Evolutionary conservation across 2,888 invertebrate species (phyloP), one percentile per base, ranked within the genome.

Genomic region (Thera britannica): DNA sequence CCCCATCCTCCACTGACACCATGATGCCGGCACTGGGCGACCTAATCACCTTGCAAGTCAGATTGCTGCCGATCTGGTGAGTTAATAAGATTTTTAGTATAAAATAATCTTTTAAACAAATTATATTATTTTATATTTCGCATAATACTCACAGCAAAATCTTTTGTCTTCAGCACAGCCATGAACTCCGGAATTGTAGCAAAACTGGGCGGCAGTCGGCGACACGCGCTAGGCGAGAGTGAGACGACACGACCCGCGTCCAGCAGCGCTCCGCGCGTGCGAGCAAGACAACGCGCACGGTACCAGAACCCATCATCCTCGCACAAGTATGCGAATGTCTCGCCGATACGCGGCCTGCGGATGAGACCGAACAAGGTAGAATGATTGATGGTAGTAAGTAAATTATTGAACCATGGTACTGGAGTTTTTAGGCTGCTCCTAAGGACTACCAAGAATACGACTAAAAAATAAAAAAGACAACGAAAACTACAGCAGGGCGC

Each of bases 301-400:
- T 91, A 93, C 90, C 91, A 93, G 0, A 80, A 86, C 4, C 76
- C 79, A 66, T 92, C 92, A 0, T 76, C 77, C 0, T 79, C 72
- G 72, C 86, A 81, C 44, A 80, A 75, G 75, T 84, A 86, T 0
- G 90, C 85, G 72, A 90, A 87, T 0, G 79, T 41, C 0, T 86
- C 85, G 11, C 92, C 92, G 0, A 86, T 83, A 0, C 52, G 49
- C 0, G 83, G 81, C 0, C 92, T 93, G 81, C 0, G 23, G 35
- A 56, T 6, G 61, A 8, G 2, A 8, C 0, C 6, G 7, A 56
- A 8, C 6, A 49, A 49, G 49, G 3, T n/a, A n/a, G 12, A 12
- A 12, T 36, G n/a, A 38, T 38, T 38, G 6, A 38, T 5, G 6
- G 1, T 6, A 5, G 6, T 38, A 38, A 38, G 38, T 38, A 38